Percentiles rank a stretch among this genome's conserved stretches.
Evolutionary conservation across 2,888 invertebrate species (phyloP).

Genomic region (Abrostola triplasia): DNA sequence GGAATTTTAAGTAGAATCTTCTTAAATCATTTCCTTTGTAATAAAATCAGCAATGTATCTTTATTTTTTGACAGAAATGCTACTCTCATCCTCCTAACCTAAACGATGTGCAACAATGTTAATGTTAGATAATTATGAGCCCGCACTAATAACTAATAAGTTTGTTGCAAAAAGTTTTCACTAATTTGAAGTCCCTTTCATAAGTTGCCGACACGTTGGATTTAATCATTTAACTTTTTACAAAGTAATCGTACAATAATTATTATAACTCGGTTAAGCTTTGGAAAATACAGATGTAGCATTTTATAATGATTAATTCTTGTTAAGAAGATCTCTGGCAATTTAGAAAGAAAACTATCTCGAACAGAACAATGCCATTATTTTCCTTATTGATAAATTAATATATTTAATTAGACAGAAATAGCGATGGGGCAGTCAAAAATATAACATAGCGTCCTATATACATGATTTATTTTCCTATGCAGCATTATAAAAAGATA

Average conservation of each 20-base stretch:
- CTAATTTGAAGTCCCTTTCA: conserved; percentile 15
- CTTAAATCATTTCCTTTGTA: neutral
- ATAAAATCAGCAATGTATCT: conserved; percentile 12
- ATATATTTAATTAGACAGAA: too few species aligned
- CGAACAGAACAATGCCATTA: too few species aligned
- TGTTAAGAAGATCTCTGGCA: too few species aligned
- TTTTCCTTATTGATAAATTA: too few species aligned
- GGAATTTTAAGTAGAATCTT: too few species aligned
- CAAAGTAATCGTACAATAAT: conserved; percentile 22
- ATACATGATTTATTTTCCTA: too few species aligned
- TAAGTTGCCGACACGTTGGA: conserved; percentile 35
- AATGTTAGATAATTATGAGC: conserved; percentile 24
- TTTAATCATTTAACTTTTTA: conserved; percentile 30
- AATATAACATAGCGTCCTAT: too few species aligned
- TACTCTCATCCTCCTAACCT: conserved; percentile 7
- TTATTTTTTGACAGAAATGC: conserved; percentile 12
- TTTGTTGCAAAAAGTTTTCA: conserved; percentile 26
- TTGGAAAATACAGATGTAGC: conserved; percentile 9
- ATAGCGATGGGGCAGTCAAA: too few species aligned
- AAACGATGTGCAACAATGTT: conserved; percentile 30
- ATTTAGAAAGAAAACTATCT: too few species aligned
- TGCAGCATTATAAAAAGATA: too few species aligned
- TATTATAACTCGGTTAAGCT: conserved; percentile 16
- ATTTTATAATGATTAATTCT: too few species aligned
- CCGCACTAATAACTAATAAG: conserved; percentile 22